A percentile compares a stretch with the other conserved stretches of the same genome.
These are phyloP conservation scores for Bombylius major DNA, from an alignment of 2,888 invertebrate species.

Conservation along the genomic window DNA sequence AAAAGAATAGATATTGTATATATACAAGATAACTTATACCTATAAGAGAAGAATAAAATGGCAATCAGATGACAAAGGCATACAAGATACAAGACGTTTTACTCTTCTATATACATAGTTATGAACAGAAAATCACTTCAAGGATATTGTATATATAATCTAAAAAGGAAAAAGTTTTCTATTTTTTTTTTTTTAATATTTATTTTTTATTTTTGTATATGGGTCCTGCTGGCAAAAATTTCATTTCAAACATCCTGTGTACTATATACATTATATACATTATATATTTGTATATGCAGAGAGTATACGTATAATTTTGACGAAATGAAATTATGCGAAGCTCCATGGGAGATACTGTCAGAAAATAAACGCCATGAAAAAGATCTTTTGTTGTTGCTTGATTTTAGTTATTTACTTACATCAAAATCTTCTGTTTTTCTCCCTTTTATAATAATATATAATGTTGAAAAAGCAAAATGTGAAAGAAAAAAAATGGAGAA, in stretches of 20 bases:
- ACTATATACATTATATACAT: background rate
- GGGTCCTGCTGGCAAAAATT: conserved; percentile 8
- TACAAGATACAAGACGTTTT: conserved; percentile 1
- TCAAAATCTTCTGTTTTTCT: background rate
- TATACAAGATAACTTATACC: no score
- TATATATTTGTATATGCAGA: background rate
- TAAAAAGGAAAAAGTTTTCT: conserved; percentile 2
- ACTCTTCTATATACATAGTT: background rate
- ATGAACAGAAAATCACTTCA: conserved; percentile 6
- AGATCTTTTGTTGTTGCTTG: conserved; percentile 4
- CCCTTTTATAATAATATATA: background rate
- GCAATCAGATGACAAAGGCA: conserved; percentile 7
- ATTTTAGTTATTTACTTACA: no score
- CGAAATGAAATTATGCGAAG: conserved; percentile 9
- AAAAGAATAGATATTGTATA: no score
- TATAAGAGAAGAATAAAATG: conserved; percentile 1
- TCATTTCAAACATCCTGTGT: conserved; percentile 7
- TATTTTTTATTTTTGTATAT: background rate
- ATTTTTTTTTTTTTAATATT: no score
- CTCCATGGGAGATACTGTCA: conserved; percentile 1
- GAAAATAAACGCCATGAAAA: background rate
- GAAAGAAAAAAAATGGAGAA: no score
- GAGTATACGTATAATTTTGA: background rate
- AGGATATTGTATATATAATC: background rate
- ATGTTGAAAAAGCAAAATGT: background rate